phyloP scores from a whole-genome alignment of 2,888 invertebrate species.

The Drymonia ruficornis region DNA sequence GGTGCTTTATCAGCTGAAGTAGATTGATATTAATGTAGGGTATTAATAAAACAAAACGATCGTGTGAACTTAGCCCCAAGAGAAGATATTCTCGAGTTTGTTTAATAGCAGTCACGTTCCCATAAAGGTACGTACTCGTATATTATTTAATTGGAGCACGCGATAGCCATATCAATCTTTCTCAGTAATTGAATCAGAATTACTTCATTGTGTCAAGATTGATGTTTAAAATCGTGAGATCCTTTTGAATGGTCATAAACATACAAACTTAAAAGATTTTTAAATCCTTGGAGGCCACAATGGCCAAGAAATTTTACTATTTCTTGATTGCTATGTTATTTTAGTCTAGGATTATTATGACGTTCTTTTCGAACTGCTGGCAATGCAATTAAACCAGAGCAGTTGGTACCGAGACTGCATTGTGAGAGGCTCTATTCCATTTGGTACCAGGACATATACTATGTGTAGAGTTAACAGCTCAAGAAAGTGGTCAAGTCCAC shows the following conservation, averaged over 20 bases:
- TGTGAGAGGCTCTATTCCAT: no score
- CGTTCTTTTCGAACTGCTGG: no score
- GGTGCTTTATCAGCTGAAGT: conserved; percentile 31
- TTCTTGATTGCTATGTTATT: no score
- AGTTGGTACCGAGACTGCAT: no score
- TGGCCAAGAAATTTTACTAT: no score
- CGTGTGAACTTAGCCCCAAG: conserved; percentile 57
- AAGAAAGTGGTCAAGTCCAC: no score
- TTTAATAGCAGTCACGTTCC: conserved; percentile 57
- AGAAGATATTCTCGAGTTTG: conserved; percentile 35
- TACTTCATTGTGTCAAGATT: conserved; percentile 52
- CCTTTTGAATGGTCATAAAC: conserved; percentile 24
- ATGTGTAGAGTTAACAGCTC: no score
- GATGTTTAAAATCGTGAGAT: conserved; percentile 21
- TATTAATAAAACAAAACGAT: conserved; percentile 55
- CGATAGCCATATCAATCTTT: conserved; percentile 70
- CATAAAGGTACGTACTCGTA: conserved; percentile 63
- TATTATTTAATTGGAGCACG: conserved; percentile 66
- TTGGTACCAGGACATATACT: no score
- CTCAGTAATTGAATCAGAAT: conserved; percentile 53
- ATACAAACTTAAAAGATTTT: no score
- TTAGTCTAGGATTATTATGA: no score
- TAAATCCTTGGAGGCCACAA: no score
- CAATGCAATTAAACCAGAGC: no score
- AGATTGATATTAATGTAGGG: conserved; percentile 51